Base-by-base conservation (phyloP, 2,888 invertebrate genomes). In the Mesopsocus fuscifrons region DNA sequence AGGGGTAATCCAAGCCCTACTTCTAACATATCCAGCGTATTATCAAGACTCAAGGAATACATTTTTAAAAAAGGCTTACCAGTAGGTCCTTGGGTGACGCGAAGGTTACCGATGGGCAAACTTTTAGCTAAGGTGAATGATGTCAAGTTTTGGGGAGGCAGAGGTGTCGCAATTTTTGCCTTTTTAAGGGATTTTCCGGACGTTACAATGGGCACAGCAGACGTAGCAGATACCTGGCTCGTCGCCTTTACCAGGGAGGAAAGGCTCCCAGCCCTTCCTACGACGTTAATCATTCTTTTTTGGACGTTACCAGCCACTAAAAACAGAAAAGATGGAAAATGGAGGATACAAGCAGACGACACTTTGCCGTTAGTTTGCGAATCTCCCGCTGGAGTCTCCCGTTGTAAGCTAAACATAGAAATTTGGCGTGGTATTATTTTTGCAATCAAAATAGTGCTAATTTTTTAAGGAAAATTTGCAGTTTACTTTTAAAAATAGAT, bases 171-270 rank as follows among this genome's bases (percentile, higher is more conserved):
- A 41, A 59, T 47, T 53, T 61, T 60, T 48, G 67, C 61, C 46
- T 66, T 62, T 47, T 71, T 61, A 8, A 54, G 52, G 47, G 64
- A 61, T 43, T 69, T 61, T 40, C 62, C 58, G 41, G 65, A 66
- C 31, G 65, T 60, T 22, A 67, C 64, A 11, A 66, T 59, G 17
- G 77, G 71, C 54, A 74, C 73, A 16, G 74, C 54, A 45, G 75
- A 74, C 54, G 72, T 74, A 47, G 77, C 69, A 22, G 84, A 73
- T 42, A 72, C 75, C 54, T 72, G 73, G 46, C 71, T 69, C 26
- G 73, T 67, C 38, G 75, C 72, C 55, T 76, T 75, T 52, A 81
- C 65, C 56, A 73, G 78, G 44, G 73, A 70, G 49, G 72, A 67
- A 50, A 79, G 63, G 53, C 68, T 71, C 48, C 72, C 67, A 52